phyloP scores from a whole-genome alignment of 2,888 invertebrate species.

The Leucophora obtusa region DNA sequence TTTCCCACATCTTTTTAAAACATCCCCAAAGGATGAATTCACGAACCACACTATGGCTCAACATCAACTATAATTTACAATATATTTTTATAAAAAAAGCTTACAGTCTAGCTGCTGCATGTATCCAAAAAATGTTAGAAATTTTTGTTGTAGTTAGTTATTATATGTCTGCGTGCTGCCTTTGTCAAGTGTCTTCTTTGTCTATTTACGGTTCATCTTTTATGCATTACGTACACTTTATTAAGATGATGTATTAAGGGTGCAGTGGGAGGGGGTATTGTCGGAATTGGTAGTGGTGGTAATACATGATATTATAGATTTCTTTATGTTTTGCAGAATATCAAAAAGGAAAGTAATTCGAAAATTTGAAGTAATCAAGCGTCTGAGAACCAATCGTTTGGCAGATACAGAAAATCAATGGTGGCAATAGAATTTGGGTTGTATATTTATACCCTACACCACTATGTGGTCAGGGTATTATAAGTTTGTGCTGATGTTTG shows the following conservation, averaged over 20 bases:
- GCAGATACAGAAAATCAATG: no score
- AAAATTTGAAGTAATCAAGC: no score
- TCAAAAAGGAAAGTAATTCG: no score
- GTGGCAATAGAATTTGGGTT: no score
- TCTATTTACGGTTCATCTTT: constrained; percentile 59
- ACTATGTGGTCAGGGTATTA: no score
- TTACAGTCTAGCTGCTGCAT: background rate
- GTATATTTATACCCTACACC: no score
- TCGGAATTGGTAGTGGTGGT: background rate
- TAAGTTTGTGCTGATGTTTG: no score
- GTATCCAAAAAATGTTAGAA: background rate
- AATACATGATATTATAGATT: constrained; percentile 39
- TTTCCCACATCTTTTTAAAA: no score
- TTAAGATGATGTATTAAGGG: background rate
- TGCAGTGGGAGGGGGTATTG: constrained; percentile 4
- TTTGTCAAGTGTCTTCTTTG: constrained; percentile 27
- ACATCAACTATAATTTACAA: background rate
- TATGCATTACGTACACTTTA: constrained; percentile 56
- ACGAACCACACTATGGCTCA: no score
- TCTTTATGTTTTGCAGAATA: background rate
- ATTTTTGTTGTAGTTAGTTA: background rate
- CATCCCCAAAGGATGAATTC: no score
- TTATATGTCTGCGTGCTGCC: background rate
- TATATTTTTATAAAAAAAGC: background rate
- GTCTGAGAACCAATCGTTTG: no score